Base-by-base conservation (phyloP, 2,113 vertebrate species). In the Aepyceros melampus region DNA sequence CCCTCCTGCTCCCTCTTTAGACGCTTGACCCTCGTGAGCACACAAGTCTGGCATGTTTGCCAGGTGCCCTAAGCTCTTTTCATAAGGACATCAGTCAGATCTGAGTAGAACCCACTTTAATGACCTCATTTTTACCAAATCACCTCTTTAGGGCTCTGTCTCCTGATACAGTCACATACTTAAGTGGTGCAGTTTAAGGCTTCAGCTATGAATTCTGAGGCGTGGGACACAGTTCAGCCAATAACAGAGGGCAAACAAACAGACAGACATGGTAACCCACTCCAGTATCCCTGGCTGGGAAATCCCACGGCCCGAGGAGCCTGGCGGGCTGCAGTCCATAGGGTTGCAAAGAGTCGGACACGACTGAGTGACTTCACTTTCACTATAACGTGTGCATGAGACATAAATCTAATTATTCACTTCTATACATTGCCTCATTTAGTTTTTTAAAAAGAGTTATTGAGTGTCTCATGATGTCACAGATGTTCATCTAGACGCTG, bases 11-110 rank as follows among this genome's bases (percentile, higher is more conserved):
- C 8, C 19, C 21, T 33, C 9, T 29, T 64, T 25, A n/a, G 8
- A 1, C 2, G 7, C 1, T 11, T 2, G 2, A 4, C 33, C 13
- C 47, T 67, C 5, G 1, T 21, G 4, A 29, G n/a, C 15, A 83
- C 51, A 56, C 2, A 1, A 2, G 29, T 9, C 4, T 40, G 55
- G 15, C 49, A 7, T 76, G 15, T 40, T 49, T 6, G 25, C 16
- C 12, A 1, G 7, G 9, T 71, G 21, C 43, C 53, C n/a, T 15
- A 5, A 23, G 17, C 85, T 71, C 43, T 51, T 71, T n/a, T 3
- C 12, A 43, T 27, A n/a, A 67, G 40, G 25, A 85, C 19, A 17
- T 45, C 23, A 45, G n/a, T 56, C 67, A 25, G 47, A 33, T 78
- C 36, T 29, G 36, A 62, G 31, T 2, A 71, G 9, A 53, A 74